phyloP scores from a whole-genome alignment of 2,888 invertebrate genomes.

The Rutpela maculata region DNA sequence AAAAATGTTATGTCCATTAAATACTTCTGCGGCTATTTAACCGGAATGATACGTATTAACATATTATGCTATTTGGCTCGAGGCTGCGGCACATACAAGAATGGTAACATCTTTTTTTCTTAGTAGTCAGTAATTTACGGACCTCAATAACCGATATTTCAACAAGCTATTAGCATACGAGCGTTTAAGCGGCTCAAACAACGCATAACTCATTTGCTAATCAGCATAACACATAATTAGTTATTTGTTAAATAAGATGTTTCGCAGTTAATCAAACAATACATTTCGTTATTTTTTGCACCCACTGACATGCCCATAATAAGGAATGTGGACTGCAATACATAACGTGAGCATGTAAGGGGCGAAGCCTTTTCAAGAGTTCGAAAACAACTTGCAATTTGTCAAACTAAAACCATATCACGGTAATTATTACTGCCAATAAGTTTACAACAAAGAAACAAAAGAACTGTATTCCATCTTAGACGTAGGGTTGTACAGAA shows the following conservation, averaged over 20 bases:
- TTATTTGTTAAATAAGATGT: conserved; percentile 67
- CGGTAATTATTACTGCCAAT: conserved; percentile 43
- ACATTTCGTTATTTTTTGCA: conserved; percentile 47
- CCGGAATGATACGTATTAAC: conserved; percentile 52
- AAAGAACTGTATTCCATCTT: background rate
- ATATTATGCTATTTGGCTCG: conserved; percentile 44
- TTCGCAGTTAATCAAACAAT: conserved; percentile 60
- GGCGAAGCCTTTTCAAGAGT: background rate
- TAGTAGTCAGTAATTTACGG: conserved; percentile 61
- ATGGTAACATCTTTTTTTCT: conserved; percentile 59
- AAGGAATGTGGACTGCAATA: conserved; percentile 45
- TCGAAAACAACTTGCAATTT: conserved; percentile 12
- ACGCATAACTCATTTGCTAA: conserved; percentile 68
- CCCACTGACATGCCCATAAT: conserved; percentile 51
- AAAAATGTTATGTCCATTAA: background rate
- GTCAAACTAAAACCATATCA: conserved; percentile 30
- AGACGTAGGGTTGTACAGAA: too few relatives aligned
- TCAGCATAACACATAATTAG: conserved; percentile 68
- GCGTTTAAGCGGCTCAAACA: conserved; percentile 60
- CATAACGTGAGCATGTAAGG: conserved; percentile 41
- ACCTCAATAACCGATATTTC: conserved; percentile 64
- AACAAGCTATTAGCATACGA: conserved; percentile 63
- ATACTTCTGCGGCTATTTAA: conserved; percentile 14
- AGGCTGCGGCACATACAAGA: conserved; percentile 52
- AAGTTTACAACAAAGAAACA: background rate